Percentiles rank a stretch among this genome's conserved stretches.
Conservation (phyloP, 1,140 invertebrate genomes). For the Danaus plexippus region DNA sequence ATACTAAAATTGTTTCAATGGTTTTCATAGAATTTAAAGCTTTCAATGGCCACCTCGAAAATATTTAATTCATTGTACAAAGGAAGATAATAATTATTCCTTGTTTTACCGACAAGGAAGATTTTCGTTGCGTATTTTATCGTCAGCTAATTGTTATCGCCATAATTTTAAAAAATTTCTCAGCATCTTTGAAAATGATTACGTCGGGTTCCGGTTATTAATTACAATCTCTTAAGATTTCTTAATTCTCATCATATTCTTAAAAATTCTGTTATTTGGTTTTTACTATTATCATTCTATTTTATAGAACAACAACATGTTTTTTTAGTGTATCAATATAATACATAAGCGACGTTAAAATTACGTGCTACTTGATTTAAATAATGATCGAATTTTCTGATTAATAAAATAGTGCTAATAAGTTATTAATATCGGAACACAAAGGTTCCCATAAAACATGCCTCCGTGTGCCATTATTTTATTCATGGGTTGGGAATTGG, state of each 20-base stretch:
- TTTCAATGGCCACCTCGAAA: conserved; percentile 18
- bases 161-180: conserved; percentile 14
- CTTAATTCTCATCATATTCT: no score
- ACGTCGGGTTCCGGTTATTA: conserved; percentile 1
- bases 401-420: conserved; percentile 10
- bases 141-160: conserved; percentile 15
- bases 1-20: conserved; percentile 34
- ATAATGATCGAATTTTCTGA: no score
- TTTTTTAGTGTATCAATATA: no score
- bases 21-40: conserved; percentile 24
- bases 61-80: conserved; percentile 15
- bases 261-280: no score
- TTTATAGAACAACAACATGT: no score
- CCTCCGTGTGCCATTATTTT: conserved; percentile 15
- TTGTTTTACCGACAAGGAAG: conserved; percentile 17
- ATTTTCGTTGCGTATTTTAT: conserved; percentile 14
- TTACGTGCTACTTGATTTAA: no score
- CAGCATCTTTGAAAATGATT: conserved; percentile 4
- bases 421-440: conserved; percentile 15
- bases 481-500: conserved; percentile 23
- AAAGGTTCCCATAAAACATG: conserved; percentile 15
- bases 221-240: not conserved
- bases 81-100: conserved; percentile 14
- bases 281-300: no score
- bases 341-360: no score